Conservation (phyloP, 2,888 invertebrate species). For the Melieria picta region DNA sequence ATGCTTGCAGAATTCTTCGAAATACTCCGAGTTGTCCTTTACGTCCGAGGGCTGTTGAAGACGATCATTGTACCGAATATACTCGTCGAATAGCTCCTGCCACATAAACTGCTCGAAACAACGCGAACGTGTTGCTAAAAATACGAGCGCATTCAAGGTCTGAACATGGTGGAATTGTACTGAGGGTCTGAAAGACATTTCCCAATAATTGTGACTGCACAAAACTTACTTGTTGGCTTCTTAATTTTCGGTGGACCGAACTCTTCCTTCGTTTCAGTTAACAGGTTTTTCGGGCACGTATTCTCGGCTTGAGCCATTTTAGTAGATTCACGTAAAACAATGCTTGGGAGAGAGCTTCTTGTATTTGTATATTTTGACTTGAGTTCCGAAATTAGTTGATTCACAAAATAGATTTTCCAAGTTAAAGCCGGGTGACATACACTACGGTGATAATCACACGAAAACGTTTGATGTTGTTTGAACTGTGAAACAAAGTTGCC, state of each 20-base stretch:
- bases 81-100: conserved; percentile 61
- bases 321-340: too few species aligned
- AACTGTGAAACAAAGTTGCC: too few species aligned
- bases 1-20: conserved; percentile 56
- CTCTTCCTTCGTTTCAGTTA: conserved; percentile 48
- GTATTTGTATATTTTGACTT: too few species aligned
- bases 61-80: conserved; percentile 53
- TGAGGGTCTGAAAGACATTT: too few species aligned
- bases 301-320: conserved; percentile 1
- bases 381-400: too few species aligned
- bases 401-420: too few species aligned
- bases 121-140: conserved; percentile 54
- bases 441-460: too few species aligned
- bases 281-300: conserved; percentile 37
- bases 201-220: too few species aligned
- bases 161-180: neutral
- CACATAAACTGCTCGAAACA: conserved; percentile 60
- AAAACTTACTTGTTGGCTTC: conserved; percentile 49
- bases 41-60: conserved; percentile 30
- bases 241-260: conserved; percentile 51
- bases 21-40: conserved; percentile 54
- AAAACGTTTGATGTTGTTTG: too few species aligned
- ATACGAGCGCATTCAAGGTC: neutral
- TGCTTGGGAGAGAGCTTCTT: too few species aligned
- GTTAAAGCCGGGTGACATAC: too few species aligned